A percentile compares a stretch with the other conserved stretches of the same genome.
These are phyloP conservation scores for Eurytemora carolleeae DNA, from an alignment of 1,140 invertebrate species.

Conservation along the genomic window DNA sequence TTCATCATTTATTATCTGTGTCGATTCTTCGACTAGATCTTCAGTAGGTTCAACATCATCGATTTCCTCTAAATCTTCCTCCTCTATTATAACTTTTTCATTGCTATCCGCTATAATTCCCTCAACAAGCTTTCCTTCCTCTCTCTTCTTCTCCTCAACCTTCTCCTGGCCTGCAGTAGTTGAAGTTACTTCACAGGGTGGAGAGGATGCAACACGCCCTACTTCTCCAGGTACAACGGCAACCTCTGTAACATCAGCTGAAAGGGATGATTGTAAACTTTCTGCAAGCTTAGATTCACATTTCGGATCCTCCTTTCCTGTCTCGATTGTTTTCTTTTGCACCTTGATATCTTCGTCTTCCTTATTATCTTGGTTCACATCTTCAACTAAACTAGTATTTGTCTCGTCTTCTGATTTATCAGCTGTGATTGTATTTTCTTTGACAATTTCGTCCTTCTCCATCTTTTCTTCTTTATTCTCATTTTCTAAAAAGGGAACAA, in stretches of 20 bases:
- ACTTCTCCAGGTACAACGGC: too few relatives aligned
- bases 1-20: too few relatives aligned
- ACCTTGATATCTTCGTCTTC: background rate
- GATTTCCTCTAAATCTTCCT: background rate
- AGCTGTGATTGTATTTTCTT: too few relatives aligned
- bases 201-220: background rate
- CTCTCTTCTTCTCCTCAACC: slow-evolving; percentile 6
- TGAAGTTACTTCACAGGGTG: slow-evolving; percentile 12
- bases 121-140: slow-evolving; percentile 14
- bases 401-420: too few relatives aligned
- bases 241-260: too few relatives aligned
- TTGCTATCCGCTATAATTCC: slow-evolving; percentile 23
- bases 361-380: slow-evolving; percentile 3
- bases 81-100: background rate
- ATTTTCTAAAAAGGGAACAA: too few relatives aligned
- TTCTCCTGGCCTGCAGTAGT: slow-evolving; percentile 4
- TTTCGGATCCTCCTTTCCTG: background rate
- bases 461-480: too few relatives aligned
- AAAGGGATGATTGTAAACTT: too few relatives aligned
- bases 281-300: background rate
- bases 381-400: too few relatives aligned
- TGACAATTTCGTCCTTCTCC: too few relatives aligned
- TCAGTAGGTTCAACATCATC: slow-evolving; percentile 1
- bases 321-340: background rate
- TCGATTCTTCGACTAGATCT: background rate